These are phyloP conservation scores for Epistrophe eligans DNA, from an alignment of 2,888 invertebrate species.

Conservation along the genomic window DNA sequence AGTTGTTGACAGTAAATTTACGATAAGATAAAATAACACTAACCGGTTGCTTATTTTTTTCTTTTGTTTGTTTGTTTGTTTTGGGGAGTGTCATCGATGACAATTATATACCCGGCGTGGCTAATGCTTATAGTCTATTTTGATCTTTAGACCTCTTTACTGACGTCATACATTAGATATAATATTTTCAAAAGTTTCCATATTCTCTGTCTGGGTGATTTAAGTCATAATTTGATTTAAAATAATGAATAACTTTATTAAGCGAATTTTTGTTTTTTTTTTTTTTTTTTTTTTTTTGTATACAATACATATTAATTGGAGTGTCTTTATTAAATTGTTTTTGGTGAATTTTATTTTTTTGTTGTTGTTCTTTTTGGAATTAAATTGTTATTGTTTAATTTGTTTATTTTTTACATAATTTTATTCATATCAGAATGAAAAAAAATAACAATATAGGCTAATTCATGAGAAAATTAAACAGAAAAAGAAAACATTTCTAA, in stretches of 20 bases:
- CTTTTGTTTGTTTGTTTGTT: neutral
- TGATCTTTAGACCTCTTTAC: slow-evolving; percentile 2
- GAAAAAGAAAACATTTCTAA: too few species aligned
- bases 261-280: neutral
- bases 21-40: neutral
- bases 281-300: neutral
- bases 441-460: too few species aligned
- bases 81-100: slow-evolving; percentile 11
- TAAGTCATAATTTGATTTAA: neutral
- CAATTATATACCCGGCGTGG: neutral
- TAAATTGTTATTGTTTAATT: too few species aligned
- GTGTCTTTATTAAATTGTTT: too few species aligned
- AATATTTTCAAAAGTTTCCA: neutral
- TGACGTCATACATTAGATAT: neutral
- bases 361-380: too few species aligned
- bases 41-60: slow-evolving; percentile 2
- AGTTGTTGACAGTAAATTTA: slow-evolving; percentile 13
- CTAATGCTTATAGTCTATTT: neutral
- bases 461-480: too few species aligned
- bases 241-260: neutral
- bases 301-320: neutral
- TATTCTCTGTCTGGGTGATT: neutral
- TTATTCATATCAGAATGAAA: too few species aligned
- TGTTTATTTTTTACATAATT: too few species aligned
- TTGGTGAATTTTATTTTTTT: too few species aligned